A percentile compares a stretch with the other conserved stretches of the same genome.
Conservation (phyloP, 1,140 invertebrate genomes). For the Eupristina koningsbergeri region DNA sequence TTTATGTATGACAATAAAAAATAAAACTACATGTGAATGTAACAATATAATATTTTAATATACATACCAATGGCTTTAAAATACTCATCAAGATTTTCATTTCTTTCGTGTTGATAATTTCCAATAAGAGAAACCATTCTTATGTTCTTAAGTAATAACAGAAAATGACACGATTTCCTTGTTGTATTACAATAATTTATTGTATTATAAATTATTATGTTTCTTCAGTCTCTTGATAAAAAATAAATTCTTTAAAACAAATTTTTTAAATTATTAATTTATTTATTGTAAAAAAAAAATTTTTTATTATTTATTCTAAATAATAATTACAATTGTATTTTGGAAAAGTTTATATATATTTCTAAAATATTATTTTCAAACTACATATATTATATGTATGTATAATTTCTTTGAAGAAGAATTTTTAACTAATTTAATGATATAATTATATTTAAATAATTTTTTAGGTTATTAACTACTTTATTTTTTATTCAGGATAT, state of each 20-base stretch:
- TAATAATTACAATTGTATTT: background rate
- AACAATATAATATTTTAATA: conserved; percentile 14
- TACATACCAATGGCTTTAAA: conserved; percentile 76
- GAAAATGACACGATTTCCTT: too few relatives aligned
- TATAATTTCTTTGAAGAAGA: background rate
- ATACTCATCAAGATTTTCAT: conserved; percentile 79
- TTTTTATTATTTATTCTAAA: background rate
- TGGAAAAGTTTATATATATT: too few relatives aligned
- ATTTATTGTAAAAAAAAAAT: background rate
- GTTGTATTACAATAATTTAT: background rate
- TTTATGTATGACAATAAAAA: background rate
- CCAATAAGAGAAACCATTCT: conserved; percentile 74
- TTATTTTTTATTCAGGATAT: conserved; percentile 76
- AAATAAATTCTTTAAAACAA: background rate
- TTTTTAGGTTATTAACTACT: conserved; percentile 23
- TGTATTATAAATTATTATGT: background rate
- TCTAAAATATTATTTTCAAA: too few relatives aligned
- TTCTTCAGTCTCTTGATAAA: background rate
- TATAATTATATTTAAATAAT: background rate
- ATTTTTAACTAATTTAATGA: background rate
- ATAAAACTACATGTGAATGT: conserved; percentile 3
- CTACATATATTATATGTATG: too few relatives aligned
- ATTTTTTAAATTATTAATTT: background rate
- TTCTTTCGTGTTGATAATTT: conserved; percentile 77
- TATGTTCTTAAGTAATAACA: background rate